These are phyloP conservation scores for Carlito syrichta DNA, from an alignment of 2,113 vertebrate species.

Conservation along the genomic window DNA sequence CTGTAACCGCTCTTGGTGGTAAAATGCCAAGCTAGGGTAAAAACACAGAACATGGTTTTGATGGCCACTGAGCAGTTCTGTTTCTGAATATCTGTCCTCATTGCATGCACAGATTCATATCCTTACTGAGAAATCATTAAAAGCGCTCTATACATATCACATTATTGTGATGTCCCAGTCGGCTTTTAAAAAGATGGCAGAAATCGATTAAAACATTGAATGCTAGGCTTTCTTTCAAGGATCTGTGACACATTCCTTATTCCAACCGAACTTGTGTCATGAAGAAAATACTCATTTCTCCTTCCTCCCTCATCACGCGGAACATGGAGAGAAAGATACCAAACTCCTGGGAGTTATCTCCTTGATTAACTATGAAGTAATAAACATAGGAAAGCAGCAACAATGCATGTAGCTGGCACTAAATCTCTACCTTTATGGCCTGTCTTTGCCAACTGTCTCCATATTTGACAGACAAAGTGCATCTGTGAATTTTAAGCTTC, in stretches of 20 bases:
- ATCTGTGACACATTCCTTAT: neutral
- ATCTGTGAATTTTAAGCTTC: slow-evolving; percentile 79
- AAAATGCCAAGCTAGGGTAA: slow-evolving; percentile 9
- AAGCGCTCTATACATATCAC: slow-evolving; percentile 20
- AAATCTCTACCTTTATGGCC: slow-evolving; percentile 79
- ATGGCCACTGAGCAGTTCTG: neutral
- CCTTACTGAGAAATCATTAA: slow-evolving; percentile 37
- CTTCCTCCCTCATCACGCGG: slow-evolving; percentile 43
- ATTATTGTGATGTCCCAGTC: neutral
- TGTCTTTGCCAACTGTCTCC: slow-evolving; percentile 79
- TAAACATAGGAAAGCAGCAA: slow-evolving; percentile 77
- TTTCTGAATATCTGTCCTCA: slow-evolving; percentile 30
- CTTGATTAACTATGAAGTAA: slow-evolving; percentile 75
- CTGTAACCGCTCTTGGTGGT: neutral
- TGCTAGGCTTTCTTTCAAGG: slow-evolving; percentile 36
- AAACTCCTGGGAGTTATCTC: slow-evolving; percentile 71
- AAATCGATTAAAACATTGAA: slow-evolving; percentile 62
- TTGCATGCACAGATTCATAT: neutral
- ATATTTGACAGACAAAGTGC: slow-evolving; percentile 75
- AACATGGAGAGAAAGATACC: slow-evolving; percentile 53
- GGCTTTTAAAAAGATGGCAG: slow-evolving; percentile 49
- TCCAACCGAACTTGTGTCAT: neutral
- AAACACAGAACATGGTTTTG: neutral
- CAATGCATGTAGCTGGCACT: slow-evolving; percentile 68
- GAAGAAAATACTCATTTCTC: neutral